Evolutionary conservation across 1,140 invertebrate species (phyloP), one percentile per base, ranked within the genome.

Genomic region (Drosophila obscura): DNA sequence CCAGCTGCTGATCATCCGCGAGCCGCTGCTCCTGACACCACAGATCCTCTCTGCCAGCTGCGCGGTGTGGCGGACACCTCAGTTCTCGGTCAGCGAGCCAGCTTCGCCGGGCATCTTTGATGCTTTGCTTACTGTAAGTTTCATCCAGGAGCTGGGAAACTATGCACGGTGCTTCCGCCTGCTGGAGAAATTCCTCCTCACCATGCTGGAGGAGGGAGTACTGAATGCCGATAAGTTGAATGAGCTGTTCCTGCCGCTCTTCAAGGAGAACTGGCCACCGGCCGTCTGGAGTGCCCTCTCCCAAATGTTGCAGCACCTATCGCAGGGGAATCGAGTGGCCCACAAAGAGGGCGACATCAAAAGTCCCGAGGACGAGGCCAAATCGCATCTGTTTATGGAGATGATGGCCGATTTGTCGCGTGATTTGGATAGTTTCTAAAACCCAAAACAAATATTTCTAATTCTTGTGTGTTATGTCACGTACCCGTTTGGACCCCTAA

Each of bases 331-430:
- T 5, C 11, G 7, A 6, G 1, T 7, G 1, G 26, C 26, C 5
- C 5, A 28, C 26, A 28, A 28, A 7, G 26, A 28, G 31, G 31
- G 8, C 24, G 13, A n/a, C 51, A 65, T 35, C 35, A 16, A 3
- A 26, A 57, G 68, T 39, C 48, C 50, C 1, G 80, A 90, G 8
- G 77, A 90, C 35, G 82, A 77, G 43, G 72, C 53, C 16, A 90
- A 81, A 41, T 92, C 80, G 3, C 77, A 87, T 57, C 77, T 92
- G 7, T 91, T 92, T 41, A 92, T 92, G 90, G 91, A 92, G 71
- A 66, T 91, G 63, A 72, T 92, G 28, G 74, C 90, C 6, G 91
- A 92, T 76, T 63, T 92, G 11, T 85, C 91, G 5, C 71, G 88
- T 22, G 91, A 92, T 80, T 49, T 92, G 50, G 91, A 92, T 87